phyloP scores from a whole-genome alignment of 1,140 invertebrate genomes.

The Cyrtorhinus lividipennis region DNA sequence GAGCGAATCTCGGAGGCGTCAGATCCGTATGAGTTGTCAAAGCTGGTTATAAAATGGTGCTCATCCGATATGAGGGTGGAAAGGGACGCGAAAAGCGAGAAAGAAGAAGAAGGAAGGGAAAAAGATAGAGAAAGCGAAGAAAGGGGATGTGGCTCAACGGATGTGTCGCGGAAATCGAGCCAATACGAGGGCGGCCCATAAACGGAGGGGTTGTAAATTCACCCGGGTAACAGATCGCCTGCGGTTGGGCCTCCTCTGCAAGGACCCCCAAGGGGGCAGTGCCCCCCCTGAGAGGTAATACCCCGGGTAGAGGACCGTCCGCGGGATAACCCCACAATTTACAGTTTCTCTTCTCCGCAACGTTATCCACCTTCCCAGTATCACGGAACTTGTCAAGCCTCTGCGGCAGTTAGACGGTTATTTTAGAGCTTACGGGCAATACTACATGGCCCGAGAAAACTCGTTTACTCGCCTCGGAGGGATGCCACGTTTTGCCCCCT shows the following conservation, averaged over 20 bases:
- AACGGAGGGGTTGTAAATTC: slow-evolving; percentile 3
- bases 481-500: neutral
- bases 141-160: neutral
- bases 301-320: neutral
- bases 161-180: neutral
- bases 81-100: neutral
- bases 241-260: neutral
- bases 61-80: neutral
- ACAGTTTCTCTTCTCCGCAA: too few relatives aligned
- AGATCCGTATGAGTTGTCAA: slow-evolving; percentile 8
- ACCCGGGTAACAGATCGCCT: neutral
- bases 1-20: neutral
- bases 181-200: neutral
- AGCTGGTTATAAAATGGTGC: slow-evolving; percentile 3
- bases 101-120: too few relatives aligned
- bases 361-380: neutral
- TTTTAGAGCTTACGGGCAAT: neutral
- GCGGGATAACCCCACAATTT: neutral
- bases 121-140: neutral
- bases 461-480: neutral
- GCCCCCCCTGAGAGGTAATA: neutral
- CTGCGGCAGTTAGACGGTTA: slow-evolving; percentile 9
- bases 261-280: neutral
- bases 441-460: slow-evolving; percentile 5
- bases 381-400: slow-evolving; percentile 5